Evolutionary conservation across 1,140 invertebrate species (phyloP).

Genomic region (Papilio polyxenes): DNA sequence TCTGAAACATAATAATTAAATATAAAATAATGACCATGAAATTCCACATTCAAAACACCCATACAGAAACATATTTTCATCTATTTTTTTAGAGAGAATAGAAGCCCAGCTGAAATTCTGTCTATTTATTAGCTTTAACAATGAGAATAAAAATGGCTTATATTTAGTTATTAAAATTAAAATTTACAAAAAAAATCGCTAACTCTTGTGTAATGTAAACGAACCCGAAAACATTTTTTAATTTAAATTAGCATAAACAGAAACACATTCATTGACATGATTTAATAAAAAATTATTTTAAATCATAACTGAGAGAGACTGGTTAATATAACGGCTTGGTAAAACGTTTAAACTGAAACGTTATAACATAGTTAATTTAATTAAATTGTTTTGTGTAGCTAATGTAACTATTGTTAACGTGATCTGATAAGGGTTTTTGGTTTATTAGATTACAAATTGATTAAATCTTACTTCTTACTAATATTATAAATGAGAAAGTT

Average conservation of each 20-base stretch:
- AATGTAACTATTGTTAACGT: neutral
- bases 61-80: too few relatives aligned
- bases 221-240: constrained; percentile 13
- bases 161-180: too few relatives aligned
- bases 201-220: constrained; percentile 4
- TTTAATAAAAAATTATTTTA: constrained; percentile 33
- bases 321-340: neutral
- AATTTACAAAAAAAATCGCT: neutral
- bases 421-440: neutral
- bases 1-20: too few relatives aligned
- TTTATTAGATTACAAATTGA: neutral
- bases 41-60: too few relatives aligned
- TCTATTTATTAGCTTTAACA: too few relatives aligned
- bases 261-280: constrained; percentile 30
- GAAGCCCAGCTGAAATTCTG: too few relatives aligned
- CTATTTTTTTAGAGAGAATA: too few relatives aligned
- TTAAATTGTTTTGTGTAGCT: neutral
- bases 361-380: neutral
- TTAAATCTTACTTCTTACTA: neutral
- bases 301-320: constrained; percentile 26
- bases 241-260: constrained; percentile 40
- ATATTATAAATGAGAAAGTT: too few relatives aligned
- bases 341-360: constrained; percentile 10
- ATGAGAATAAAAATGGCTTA: too few relatives aligned
- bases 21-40: too few relatives aligned